Evolutionary conservation across 2,797 vertebrate species (phyloP).

Genomic region (Mastacembelus armatus): DNA sequence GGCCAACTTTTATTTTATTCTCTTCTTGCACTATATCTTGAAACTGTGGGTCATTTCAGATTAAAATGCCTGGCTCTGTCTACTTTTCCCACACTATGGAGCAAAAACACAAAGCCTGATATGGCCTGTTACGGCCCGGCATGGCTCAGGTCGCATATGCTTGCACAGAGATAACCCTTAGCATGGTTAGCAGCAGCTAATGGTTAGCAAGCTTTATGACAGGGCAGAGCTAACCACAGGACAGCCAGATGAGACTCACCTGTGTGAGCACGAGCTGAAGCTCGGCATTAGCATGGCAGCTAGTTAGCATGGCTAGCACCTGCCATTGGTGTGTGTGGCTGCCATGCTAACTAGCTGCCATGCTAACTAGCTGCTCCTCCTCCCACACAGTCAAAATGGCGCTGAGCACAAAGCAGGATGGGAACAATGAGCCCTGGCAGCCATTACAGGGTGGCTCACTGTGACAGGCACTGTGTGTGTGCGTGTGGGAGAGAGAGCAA

Average conservation of each 20-base stretch:
- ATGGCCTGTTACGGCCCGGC: not conserved
- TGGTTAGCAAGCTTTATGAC: conserved; percentile 12
- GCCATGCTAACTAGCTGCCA: conserved; percentile 63
- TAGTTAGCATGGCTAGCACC: conserved; percentile 36
- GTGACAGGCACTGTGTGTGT: conserved; percentile 51
- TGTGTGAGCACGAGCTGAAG: not conserved
- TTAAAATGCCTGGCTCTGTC: not conserved
- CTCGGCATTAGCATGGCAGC: not conserved
- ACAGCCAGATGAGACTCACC: too few species aligned
- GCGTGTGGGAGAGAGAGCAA: conserved; percentile 12
- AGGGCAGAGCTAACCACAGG: too few species aligned
- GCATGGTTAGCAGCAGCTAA: conserved; percentile 16
- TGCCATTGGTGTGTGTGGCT: conserved; percentile 35
- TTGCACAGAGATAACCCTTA: conserved; percentile 45
- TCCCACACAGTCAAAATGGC: conserved; percentile 87
- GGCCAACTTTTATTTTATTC: too few species aligned
- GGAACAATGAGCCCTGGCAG: conserved; percentile 84
- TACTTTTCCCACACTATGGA: not conserved
- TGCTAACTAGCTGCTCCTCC: conserved; percentile 66
- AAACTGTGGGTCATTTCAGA: not conserved
- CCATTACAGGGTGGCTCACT: conserved; percentile 86
- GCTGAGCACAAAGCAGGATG: conserved; percentile 84
- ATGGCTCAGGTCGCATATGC: conserved; percentile 10
- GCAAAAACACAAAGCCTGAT: not conserved
- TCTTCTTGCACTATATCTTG: not conserved